phyloP scores from a whole-genome alignment of 2,888 invertebrate species.

The Gymnosoma rotundatum region DNA sequence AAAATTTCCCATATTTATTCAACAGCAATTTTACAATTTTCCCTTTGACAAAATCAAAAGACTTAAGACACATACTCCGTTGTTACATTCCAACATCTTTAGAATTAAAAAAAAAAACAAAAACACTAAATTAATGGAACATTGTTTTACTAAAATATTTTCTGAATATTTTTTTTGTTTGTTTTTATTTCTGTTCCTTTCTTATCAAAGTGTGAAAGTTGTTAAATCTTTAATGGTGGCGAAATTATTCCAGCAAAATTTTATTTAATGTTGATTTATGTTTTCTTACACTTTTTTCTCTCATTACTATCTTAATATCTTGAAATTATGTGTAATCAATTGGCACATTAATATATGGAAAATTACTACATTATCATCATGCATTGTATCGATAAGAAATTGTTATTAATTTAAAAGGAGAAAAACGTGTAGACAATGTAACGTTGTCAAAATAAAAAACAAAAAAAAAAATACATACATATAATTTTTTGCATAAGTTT shows the following conservation, averaged over 20 bases:
- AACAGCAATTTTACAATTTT: background rate
- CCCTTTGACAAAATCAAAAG: conserved; percentile 21
- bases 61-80: conserved; percentile 39
- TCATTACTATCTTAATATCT: conserved; percentile 45
- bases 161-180: background rate
- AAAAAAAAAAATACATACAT: background rate
- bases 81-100: background rate
- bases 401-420: conserved; percentile 10
- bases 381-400: conserved; percentile 50
- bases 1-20: background rate
- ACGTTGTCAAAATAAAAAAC: background rate
- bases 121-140: background rate
- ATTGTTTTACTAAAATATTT: conserved; percentile 23
- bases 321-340: conserved; percentile 68
- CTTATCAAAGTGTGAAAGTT: conserved; percentile 59
- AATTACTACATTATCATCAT: conserved; percentile 62
- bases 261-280: conserved; percentile 5
- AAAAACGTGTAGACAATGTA: background rate
- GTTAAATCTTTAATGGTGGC: conserved; percentile 8
- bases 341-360: conserved; percentile 63
- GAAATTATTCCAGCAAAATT: conserved; percentile 21
- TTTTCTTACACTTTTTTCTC: background rate
- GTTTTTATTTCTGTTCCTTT: background rate
- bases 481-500: too few species aligned
- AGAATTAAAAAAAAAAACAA: background rate